phyloP scores from a whole-genome alignment of 2,888 invertebrate genomes.

The Tenthredo distinguenda region DNA sequence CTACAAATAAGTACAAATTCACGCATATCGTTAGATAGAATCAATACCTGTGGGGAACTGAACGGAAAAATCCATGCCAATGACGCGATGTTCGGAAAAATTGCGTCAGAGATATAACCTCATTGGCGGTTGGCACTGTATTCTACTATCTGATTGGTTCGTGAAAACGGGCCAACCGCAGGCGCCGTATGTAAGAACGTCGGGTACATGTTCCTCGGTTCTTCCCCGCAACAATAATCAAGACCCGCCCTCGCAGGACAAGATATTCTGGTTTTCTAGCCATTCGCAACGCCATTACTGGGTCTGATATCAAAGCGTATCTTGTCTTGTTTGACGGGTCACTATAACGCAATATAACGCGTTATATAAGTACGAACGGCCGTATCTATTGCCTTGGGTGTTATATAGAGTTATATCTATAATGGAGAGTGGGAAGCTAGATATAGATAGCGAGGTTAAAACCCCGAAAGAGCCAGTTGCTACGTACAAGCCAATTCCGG shows the following conservation, averaged over 20 bases:
- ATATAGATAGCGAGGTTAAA: constrained; percentile 66
- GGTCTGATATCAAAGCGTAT: constrained; percentile 22
- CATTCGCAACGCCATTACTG: neutral
- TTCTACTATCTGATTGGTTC: neutral
- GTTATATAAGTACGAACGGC: constrained; percentile 19
- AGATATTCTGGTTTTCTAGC: neutral
- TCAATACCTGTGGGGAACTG: neutral
- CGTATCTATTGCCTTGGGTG: constrained; percentile 43
- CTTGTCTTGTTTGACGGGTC: constrained; percentile 14
- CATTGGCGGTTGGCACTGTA: constrained; percentile 24
- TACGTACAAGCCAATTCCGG: constrained; percentile 69
- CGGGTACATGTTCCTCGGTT: neutral
- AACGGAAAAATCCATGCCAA: neutral
- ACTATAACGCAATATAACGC: neutral
- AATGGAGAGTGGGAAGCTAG: constrained; percentile 73
- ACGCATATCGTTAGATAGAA: neutral
- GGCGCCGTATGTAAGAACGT: neutral
- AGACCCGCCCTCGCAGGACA: neutral
- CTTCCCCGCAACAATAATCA: neutral
- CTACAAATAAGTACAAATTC: neutral
- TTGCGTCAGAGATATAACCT: neutral
- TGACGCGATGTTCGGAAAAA: neutral
- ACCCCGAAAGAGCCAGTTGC: constrained; percentile 67
- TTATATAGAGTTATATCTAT: constrained; percentile 1
- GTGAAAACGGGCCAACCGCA: neutral